A percentile compares a stretch with the other conserved stretches of the same genome.
These are phyloP conservation scores for Ophioderma brevispina DNA, from an alignment of 35 echinoderm and acorn worm genomes.

Conservation along the genomic window DNA sequence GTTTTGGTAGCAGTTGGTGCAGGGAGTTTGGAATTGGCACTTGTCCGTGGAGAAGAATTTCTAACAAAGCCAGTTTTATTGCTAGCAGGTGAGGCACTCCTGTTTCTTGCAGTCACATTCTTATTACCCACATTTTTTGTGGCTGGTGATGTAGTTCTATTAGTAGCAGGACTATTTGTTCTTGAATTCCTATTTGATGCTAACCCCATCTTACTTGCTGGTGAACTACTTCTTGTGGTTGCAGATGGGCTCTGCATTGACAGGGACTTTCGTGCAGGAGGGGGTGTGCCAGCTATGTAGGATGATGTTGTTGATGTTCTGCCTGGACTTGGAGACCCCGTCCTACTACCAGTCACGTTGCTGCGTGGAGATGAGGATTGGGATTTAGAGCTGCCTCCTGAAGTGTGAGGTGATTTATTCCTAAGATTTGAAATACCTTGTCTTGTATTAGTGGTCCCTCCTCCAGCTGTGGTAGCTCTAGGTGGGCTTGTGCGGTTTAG, in stretches of 20 bases:
- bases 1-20: background rate
- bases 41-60: constrained; percentile 31
- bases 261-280: background rate
- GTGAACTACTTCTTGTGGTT: constrained; percentile 26
- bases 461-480: constrained; percentile 31
- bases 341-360: constrained; percentile 43
- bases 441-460: constrained; percentile 38
- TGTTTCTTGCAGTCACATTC: background rate
- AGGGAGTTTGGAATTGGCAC: background rate
- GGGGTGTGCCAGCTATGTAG: constrained; percentile 24
- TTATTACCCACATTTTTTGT: background rate
- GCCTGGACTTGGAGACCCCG: constrained; percentile 14
- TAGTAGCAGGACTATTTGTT: constrained; percentile 9
- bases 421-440: constrained; percentile 23
- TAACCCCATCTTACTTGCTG: background rate
- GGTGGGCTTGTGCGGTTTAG: background rate
- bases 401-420: background rate
- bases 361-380: constrained; percentile 35
- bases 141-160: background rate
- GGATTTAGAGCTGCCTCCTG: background rate
- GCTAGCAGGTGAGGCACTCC: background rate
- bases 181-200: constrained; percentile 31
- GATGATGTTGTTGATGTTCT: constrained; percentile 51
- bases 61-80: constrained; percentile 29
- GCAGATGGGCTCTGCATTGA: constrained; percentile 27